A percentile compares a stretch with the other conserved stretches of the same genome.
phyloP scores from a whole-genome alignment of 2,113 vertebrate genomes.

The Sterrhoptilus dennistouni region DNA sequence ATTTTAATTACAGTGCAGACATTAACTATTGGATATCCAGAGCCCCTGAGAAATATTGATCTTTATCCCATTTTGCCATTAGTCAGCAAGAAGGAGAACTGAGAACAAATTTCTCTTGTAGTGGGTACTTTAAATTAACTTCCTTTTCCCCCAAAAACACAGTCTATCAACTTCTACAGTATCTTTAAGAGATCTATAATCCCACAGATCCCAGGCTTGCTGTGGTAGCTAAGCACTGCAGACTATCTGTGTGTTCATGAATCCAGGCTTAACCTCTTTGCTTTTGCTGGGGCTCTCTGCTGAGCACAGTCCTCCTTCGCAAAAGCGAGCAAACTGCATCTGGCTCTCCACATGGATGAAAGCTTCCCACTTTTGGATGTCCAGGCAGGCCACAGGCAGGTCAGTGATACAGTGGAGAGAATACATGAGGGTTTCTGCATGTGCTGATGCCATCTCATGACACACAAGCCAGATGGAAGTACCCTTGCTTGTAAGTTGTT shows the following conservation, averaged over 20 bases:
- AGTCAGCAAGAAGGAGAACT: neutral
- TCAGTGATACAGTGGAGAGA: slow-evolving; percentile 24
- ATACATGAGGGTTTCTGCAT: neutral
- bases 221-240: neutral
- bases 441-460: neutral
- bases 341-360: neutral
- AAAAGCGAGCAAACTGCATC: neutral
- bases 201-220: neutral
- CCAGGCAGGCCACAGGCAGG: slow-evolving; percentile 42
- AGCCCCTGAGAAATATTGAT: neutral
- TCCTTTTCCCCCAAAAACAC: neutral
- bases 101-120: neutral
- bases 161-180: neutral
- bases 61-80: neutral
- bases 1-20: neutral
- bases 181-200: slow-evolving; percentile 25
- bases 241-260: neutral
- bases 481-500: neutral
- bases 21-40: slow-evolving; percentile 1
- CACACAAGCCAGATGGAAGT: neutral
- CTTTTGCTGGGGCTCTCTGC: slow-evolving; percentile 10
- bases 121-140: neutral
- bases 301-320: neutral
- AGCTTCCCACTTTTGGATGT: slow-evolving; percentile 41
- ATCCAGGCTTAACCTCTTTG: slow-evolving; percentile 46